Percentiles rank a stretch among this genome's conserved stretches.
phyloP scores from a whole-genome alignment of 2,888 invertebrate genomes.

The Melolontha melolontha region DNA sequence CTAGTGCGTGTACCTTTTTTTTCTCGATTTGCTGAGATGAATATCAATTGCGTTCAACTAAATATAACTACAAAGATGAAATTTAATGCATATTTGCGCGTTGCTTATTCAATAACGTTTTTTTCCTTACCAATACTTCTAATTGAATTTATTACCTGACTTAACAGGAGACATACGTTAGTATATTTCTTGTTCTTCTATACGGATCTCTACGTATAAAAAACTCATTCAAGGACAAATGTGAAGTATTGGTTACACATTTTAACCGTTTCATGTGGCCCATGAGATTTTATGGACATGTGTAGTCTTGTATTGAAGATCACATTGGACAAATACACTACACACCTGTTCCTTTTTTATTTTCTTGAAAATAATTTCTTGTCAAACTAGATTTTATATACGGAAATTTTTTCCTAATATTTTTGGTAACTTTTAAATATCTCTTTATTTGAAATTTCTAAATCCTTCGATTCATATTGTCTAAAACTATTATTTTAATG shows the following conservation, averaged over 20 bases:
- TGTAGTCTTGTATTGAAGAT: slow-evolving; percentile 7
- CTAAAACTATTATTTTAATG: too few relatives aligned
- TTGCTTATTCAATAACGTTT: slow-evolving; percentile 23
- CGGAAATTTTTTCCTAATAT: not conserved
- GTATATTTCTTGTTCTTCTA: not conserved
- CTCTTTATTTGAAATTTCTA: too few relatives aligned
- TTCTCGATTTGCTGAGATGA: not conserved
- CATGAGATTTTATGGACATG: slow-evolving; percentile 1
- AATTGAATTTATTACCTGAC: slow-evolving; percentile 16
- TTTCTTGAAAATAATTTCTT: slow-evolving; percentile 15
- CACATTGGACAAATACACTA: slow-evolving; percentile 5
- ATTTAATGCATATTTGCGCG: slow-evolving; percentile 31
- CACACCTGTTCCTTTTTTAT: slow-evolving; percentile 21
- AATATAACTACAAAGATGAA: slow-evolving; percentile 28
- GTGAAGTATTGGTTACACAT: slow-evolving; percentile 19
- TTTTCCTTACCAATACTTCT: not conserved
- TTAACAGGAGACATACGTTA: too few relatives aligned
- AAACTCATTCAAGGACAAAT: slow-evolving; percentile 28
- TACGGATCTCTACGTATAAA: slow-evolving; percentile 1
- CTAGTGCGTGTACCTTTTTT: slow-evolving; percentile 37
- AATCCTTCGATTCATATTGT: too few relatives aligned
- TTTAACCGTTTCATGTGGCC: slow-evolving; percentile 1
- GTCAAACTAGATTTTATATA: slow-evolving; percentile 10
- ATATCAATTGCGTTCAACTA: slow-evolving; percentile 34
- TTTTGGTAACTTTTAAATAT: slow-evolving; percentile 4